Percentiles rank a stretch among this genome's conserved stretches.
Conservation (phyloP, 2,113 vertebrate genomes). For the Cyrtonyx montezumae region DNA sequence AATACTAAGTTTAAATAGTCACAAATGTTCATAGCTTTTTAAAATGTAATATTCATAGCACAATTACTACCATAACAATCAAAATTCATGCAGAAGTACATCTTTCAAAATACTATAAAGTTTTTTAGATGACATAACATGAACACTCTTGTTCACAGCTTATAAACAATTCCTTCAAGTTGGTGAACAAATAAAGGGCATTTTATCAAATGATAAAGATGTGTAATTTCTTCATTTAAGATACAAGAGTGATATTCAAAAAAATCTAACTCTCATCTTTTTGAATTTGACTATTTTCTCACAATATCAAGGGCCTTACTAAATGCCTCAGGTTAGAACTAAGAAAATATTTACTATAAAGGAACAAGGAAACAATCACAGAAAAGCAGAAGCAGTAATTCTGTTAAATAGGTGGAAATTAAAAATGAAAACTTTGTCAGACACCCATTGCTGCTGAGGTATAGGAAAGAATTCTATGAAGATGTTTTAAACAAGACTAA, state of each 20-base stretch:
- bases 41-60: neutral
- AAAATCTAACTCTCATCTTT: neutral
- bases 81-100: neutral
- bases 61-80: neutral
- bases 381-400: neutral
- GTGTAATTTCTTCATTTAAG: neutral
- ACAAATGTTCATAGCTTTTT: constrained; percentile 32
- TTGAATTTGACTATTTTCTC: neutral
- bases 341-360: neutral
- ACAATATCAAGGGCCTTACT: neutral
- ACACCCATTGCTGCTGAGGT: neutral
- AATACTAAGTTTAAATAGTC: neutral
- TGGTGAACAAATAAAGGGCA: neutral
- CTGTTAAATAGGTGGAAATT: neutral
- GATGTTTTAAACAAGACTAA: neutral
- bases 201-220: neutral
- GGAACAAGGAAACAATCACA: neutral
- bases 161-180: neutral
- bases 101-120: neutral
- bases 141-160: neutral
- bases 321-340: neutral
- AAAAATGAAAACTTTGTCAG: neutral
- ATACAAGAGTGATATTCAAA: neutral
- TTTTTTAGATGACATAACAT: too few relatives aligned
- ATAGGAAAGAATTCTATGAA: neutral